A percentile compares a stretch with the other conserved stretches of the same genome.
Conservation (phyloP, 2,888 invertebrate genomes). For the Tipula unca region DNA sequence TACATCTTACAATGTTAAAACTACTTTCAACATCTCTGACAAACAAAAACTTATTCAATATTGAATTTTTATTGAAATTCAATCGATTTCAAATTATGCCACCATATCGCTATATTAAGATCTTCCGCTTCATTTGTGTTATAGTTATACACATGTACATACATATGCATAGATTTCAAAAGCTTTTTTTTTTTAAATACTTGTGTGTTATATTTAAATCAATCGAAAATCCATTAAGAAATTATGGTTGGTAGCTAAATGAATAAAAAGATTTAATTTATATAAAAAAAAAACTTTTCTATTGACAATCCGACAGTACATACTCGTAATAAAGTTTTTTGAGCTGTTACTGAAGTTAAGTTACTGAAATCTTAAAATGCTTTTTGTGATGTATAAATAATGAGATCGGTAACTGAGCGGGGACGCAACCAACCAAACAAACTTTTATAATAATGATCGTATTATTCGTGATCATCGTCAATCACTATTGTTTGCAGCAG, state of each 20-base stretch:
- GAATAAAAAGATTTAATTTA: not conserved
- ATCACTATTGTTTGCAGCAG: not conserved
- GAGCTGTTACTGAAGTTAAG: no score
- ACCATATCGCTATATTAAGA: not conserved
- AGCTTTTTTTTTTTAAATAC: not conserved
- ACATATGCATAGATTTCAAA: not conserved
- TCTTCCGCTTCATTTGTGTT: not conserved
- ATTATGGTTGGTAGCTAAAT: not conserved
- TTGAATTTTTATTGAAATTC: not conserved
- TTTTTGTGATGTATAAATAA: not conserved
- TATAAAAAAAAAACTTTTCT: not conserved
- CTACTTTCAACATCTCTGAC: not conserved
- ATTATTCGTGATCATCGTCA: conserved; percentile 8
- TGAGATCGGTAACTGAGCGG: not conserved
- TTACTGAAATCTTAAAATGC: not conserved
- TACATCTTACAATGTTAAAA: not conserved
- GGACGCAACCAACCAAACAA: not conserved
- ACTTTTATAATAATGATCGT: not conserved
- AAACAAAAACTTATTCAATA: not conserved
- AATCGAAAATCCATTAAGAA: not conserved
- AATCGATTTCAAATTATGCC: not conserved
- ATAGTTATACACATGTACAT: not conserved
- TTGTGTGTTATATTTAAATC: not conserved
- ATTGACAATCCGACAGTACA: not conserved
- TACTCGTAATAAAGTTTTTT: not conserved